Percentiles rank a stretch among this genome's conserved stretches.
Conservation (phyloP, 2,888 invertebrate species). For the Ichneumoninae sp. region DNA sequence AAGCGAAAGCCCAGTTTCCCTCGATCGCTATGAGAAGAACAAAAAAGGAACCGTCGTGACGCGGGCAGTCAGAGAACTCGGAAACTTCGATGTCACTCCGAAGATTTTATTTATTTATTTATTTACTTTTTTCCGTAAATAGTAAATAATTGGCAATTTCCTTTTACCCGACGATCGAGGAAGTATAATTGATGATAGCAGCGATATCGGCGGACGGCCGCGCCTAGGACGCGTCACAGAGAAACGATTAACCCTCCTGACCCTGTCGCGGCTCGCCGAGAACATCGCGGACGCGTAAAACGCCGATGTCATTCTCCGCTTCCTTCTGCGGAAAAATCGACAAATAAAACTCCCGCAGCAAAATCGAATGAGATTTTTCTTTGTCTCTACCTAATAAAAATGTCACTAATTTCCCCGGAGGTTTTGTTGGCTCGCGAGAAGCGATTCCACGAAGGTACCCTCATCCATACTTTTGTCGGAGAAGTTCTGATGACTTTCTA, state of each 20-base stretch:
- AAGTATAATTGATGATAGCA: slow-evolving; percentile 52
- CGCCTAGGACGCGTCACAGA: slow-evolving; percentile 28
- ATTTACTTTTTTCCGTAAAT: not conserved
- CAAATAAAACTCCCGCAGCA: not conserved
- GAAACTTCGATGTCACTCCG: not conserved
- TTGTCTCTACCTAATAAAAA: slow-evolving; percentile 63
- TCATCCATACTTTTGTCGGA: not conserved
- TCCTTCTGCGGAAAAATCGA: not conserved
- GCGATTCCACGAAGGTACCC: not conserved
- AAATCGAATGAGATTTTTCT: slow-evolving; percentile 26
- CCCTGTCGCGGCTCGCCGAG: not conserved
- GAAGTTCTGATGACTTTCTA: slow-evolving; percentile 20
- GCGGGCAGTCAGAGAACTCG: no score
- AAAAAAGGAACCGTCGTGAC: not conserved
- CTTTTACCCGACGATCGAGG: slow-evolving; percentile 10
- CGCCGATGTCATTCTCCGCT: slow-evolving; percentile 2
- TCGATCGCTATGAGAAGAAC: not conserved
- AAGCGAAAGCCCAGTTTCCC: not conserved
- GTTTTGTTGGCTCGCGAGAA: not conserved
- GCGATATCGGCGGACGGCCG: slow-evolving; percentile 9
- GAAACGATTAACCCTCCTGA: slow-evolving; percentile 58
- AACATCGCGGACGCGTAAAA: not conserved
- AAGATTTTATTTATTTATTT: not conserved
- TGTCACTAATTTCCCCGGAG: slow-evolving; percentile 71
- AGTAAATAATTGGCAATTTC: slow-evolving; percentile 31